Evolutionary conservation across 2,888 invertebrate genomes (phyloP).

Genomic region (Torymus texanus): DNA sequence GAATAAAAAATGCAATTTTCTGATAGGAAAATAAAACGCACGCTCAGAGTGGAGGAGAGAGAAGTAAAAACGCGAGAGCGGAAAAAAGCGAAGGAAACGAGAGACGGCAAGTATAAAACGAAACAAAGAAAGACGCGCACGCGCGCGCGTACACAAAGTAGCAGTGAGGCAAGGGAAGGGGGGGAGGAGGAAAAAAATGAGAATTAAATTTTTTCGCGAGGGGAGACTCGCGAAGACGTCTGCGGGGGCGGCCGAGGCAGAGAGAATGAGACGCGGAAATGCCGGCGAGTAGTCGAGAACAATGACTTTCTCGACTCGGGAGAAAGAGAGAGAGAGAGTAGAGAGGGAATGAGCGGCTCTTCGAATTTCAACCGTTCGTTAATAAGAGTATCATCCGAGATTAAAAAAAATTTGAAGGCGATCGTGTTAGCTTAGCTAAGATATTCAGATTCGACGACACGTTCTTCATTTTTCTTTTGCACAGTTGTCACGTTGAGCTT

Average conservation of each 20-base stretch:
- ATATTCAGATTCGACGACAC: too few relatives aligned
- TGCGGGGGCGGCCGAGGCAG: too few relatives aligned
- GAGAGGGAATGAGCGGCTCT: not conserved
- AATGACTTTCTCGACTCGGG: conserved; percentile 2
- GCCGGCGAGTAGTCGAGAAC: not conserved
- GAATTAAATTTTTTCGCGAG: conserved; percentile 23
- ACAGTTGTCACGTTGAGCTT: too few relatives aligned
- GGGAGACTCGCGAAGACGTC: not conserved
- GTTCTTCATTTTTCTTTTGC: too few relatives aligned
- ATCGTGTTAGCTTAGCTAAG: not conserved
- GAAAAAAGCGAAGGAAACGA: not conserved
- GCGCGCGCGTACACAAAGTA: too few relatives aligned
- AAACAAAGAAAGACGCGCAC: conserved; percentile 1
- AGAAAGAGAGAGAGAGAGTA: too few relatives aligned
- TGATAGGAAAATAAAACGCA: conserved; percentile 32
- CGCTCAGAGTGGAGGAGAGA: not conserved
- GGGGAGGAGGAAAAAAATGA: conserved; percentile 6
- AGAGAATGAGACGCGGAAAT: not conserved
- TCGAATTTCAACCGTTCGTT: not conserved
- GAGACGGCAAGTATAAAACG: conserved; percentile 22
- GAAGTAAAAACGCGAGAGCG: not conserved
- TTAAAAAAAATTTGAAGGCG: not conserved
- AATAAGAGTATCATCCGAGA: not conserved
- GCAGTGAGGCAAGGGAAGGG: not conserved
- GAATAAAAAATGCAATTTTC: conserved; percentile 45